Percentiles rank a stretch among this genome's conserved stretches.
These are phyloP conservation scores for Pterostichus madidus DNA, from an alignment of 2,888 invertebrate species.

Conservation along the genomic window DNA sequence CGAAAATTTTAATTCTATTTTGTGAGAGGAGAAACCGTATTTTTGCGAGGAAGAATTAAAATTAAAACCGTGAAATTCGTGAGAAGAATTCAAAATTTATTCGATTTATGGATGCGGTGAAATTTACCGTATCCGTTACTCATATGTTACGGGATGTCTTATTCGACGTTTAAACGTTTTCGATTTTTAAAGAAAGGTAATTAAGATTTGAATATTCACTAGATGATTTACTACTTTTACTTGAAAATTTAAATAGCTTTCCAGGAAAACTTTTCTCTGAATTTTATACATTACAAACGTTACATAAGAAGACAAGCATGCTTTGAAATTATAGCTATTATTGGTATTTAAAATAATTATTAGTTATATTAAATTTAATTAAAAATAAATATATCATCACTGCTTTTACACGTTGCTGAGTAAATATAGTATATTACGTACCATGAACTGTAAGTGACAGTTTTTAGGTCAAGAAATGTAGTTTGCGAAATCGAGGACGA, in stretches of 20 bases:
- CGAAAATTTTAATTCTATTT: background rate
- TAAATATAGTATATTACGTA: no score
- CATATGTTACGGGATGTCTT: background rate
- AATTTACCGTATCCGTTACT: constrained; percentile 16
- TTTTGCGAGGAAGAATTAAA: constrained; percentile 7
- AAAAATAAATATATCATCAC: no score
- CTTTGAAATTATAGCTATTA: no score
- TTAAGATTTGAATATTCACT: background rate
- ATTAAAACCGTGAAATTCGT: constrained; percentile 1
- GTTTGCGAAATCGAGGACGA: no score
- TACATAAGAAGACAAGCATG: no score
- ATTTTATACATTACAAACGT: no score
- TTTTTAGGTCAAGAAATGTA: no score
- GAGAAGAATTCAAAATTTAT: constrained; percentile 13
- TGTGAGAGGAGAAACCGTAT: constrained; percentile 27
- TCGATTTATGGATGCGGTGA: constrained; percentile 13
- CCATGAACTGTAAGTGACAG: no score
- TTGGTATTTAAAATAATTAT: no score
- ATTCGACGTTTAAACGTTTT: background rate
- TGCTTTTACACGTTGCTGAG: no score
- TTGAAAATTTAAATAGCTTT: background rate
- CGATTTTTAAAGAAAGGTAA: constrained; percentile 31
- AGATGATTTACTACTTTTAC: background rate
- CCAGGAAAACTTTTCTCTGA: no score
- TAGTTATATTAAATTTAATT: no score